Evolutionary conservation across 1,140 invertebrate species (phyloP), one percentile per base, ranked within the genome.

Genomic region (Charaxes varanes): DNA sequence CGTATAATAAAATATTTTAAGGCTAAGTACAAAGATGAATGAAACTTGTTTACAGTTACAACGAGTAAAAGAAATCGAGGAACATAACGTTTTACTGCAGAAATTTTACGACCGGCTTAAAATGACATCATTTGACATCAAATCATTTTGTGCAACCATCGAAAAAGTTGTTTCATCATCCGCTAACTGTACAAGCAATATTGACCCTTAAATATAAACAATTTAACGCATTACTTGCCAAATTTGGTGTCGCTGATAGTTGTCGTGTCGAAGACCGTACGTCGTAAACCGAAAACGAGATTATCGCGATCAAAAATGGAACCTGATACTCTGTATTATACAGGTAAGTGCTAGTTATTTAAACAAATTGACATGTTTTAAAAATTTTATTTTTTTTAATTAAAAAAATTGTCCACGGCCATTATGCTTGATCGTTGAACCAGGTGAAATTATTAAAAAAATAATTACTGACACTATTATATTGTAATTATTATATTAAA

Each of bases 101-200:
- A 31, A 52, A 49, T 55, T 59, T 59, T 59, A 59, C 52, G 56
- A 43, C 42, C 32, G 35, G 31, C 55, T 52, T 60, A 55, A 60
- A 60, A 60, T 60, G 56, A 60, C 56, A 55, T 60, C 56, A 60
- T 60, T 60, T 60, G 44, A 60, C 56, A 60, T 55, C 52, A 55
- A 52, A 60, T 55, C 48, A 49, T 52, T 59, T 60, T 45, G 48
- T 38, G 32, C 36, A 42, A 49, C n/a, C 28, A 34, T 7, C 33
- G 17, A 36, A 35, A 30, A 16, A 36, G 17, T 23, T 30, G 41
- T 6, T 40, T 19, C 14, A 18, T 1, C 5, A 30, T n/a, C 6
- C 6, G 7, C 4, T 17, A 10, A 19, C 12, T n/a, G 2, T 2
- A 16, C 15, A 42, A 1, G 31, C 16, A 7, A 24, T 34, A 27